Evolutionary conservation across 2,888 invertebrate genomes (phyloP).

Genomic region (Acleris literana): DNA sequence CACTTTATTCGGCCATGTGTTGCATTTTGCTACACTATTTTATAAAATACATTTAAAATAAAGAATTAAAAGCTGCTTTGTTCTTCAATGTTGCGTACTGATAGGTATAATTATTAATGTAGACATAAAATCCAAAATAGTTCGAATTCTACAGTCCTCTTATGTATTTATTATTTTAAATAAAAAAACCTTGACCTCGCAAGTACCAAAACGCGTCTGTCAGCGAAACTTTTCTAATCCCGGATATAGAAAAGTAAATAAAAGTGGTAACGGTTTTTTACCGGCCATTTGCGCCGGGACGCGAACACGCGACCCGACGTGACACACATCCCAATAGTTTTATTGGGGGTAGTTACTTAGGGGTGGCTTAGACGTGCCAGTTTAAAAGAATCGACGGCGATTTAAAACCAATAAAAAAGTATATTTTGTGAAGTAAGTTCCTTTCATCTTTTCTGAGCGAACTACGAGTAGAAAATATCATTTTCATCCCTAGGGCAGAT

Average conservation of each 20-base stretch:
- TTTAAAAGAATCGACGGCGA: neutral
- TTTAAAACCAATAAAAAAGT: too few species aligned
- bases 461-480: too few species aligned
- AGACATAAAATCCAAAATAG: too few species aligned
- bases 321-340: constrained; percentile 79
- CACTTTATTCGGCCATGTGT: constrained; percentile 37
- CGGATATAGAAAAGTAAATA: constrained; percentile 3
- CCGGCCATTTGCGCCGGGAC: constrained; percentile 40
- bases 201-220: neutral
- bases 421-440: too few species aligned
- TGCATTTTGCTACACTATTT: neutral
- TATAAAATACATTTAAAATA: neutral
- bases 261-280: constrained; percentile 11
- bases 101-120: too few species aligned
- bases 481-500: too few species aligned
- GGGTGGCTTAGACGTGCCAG: constrained; percentile 31
- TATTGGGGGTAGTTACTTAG: constrained; percentile 50
- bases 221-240: neutral
- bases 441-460: too few species aligned
- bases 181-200: too few species aligned
- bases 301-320: constrained; percentile 52
- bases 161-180: too few species aligned
- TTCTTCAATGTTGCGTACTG: too few species aligned
- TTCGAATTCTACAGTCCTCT: neutral
- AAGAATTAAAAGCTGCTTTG: too few species aligned